Evolutionary conservation across 2,888 invertebrate genomes (phyloP).

Genomic region (Coenonympha glycerion): DNA sequence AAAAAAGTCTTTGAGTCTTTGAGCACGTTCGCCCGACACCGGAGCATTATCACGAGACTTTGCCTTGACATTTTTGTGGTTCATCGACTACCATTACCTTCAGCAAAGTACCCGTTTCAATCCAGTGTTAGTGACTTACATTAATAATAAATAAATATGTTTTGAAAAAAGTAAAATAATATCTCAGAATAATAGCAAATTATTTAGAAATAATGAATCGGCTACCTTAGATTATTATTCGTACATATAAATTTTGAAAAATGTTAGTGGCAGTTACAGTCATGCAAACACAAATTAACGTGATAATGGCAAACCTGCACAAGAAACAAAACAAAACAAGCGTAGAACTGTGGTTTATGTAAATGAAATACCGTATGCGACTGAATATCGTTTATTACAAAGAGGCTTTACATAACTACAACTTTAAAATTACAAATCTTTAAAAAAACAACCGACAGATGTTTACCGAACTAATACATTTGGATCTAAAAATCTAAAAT

Average conservation of each 20-base stretch:
- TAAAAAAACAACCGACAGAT: slow-evolving; percentile 37
- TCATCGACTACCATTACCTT: too few species aligned
- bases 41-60: too few species aligned
- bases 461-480: slow-evolving; percentile 34
- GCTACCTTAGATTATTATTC: not conserved
- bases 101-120: too few species aligned
- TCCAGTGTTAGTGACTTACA: too few species aligned
- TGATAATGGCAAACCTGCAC: slow-evolving; percentile 75
- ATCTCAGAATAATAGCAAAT: not conserved
- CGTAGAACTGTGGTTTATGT: slow-evolving; percentile 38
- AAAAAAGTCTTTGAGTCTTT: too few species aligned
- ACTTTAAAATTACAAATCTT: slow-evolving; percentile 61
- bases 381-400: slow-evolving; percentile 72
- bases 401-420: slow-evolving; percentile 66
- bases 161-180: slow-evolving; percentile 4
- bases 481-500: slow-evolving; percentile 38
- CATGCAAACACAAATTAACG: slow-evolving; percentile 32
- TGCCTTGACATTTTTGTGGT: too few species aligned
- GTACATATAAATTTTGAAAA: not conserved
- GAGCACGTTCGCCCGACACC: too few species aligned
- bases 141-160: not conserved
- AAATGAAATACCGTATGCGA: slow-evolving; percentile 68
- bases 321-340: slow-evolving; percentile 61
- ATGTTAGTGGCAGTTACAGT: slow-evolving; percentile 8
- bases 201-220: not conserved